phyloP scores from a whole-genome alignment of 2,113 vertebrate species.

The Petaurus breviceps region DNA sequence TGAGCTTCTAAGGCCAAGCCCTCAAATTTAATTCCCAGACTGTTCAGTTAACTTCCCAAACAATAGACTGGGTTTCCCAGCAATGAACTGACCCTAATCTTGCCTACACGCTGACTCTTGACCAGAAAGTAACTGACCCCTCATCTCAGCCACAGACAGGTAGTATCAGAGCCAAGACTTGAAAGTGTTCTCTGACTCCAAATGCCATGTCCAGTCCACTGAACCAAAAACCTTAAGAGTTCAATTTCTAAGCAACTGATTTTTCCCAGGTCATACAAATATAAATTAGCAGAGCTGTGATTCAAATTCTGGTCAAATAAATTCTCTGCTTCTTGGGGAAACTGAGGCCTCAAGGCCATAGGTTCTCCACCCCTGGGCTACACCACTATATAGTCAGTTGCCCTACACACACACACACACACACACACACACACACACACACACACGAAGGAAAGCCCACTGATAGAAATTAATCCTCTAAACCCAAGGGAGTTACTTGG shows the following conservation, averaged over 20 bases:
- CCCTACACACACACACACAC: not conserved
- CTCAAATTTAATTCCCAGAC: not conserved
- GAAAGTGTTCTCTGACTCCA: not conserved
- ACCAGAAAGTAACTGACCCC: not conserved
- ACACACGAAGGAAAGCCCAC: not conserved
- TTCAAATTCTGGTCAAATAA: not conserved
- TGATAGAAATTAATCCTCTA: not conserved
- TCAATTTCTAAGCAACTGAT: not conserved
- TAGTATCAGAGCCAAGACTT: not conserved
- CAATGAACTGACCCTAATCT: not conserved
- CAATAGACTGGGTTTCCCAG: not conserved
- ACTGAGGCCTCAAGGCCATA: no score
- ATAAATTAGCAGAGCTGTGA: not conserved
- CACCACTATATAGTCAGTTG: not conserved
- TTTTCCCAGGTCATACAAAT: not conserved
- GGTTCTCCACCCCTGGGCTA: not conserved
- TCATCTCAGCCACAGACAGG: not conserved
- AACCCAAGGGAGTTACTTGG: not conserved
- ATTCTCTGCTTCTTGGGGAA: not conserved
- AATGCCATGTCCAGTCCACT: not conserved
- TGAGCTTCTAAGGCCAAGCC: not conserved
- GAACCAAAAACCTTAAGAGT: not conserved
- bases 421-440: not conserved
- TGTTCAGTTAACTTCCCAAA: not conserved
- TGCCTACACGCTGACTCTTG: not conserved